phyloP scores from a whole-genome alignment of 2,888 invertebrate species.

The Boloria euphrosyne region DNA sequence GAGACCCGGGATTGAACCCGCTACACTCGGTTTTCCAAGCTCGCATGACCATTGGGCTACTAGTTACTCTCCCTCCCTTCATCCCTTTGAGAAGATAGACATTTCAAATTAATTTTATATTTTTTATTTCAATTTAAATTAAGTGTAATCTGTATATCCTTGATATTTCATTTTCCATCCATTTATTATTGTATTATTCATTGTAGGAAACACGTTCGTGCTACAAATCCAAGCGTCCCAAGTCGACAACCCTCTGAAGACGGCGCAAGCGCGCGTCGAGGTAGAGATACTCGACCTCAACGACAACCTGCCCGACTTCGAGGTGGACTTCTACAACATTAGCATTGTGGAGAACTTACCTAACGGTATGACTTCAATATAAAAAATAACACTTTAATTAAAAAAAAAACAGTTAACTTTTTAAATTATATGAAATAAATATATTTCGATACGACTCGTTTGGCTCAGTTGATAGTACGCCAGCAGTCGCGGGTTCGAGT shows the following conservation, averaged over 20 bases:
- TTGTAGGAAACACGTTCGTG: constrained; percentile 85
- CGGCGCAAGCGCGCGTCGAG: constrained; percentile 88
- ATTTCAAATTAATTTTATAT: too few species aligned
- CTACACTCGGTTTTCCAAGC: too few species aligned
- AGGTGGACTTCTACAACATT: constrained; percentile 94
- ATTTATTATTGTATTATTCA: constrained; percentile 3
- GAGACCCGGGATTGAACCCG: too few species aligned
- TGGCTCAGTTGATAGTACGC: too few species aligned
- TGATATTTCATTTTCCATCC: too few species aligned
- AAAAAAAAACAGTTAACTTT: too few species aligned
- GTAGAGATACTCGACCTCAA: constrained; percentile 89
- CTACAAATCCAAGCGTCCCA: constrained; percentile 91
- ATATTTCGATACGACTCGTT: too few species aligned
- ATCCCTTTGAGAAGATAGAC: too few species aligned
- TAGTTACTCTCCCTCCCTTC: too few species aligned
- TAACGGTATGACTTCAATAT: constrained; percentile 81
- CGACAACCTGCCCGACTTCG: constrained; percentile 93
- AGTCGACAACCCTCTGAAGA: constrained; percentile 89
- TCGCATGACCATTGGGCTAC: too few species aligned
- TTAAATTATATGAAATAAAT: neutral
- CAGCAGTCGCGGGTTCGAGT: too few species aligned
- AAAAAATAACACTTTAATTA: too few species aligned
- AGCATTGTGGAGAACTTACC: constrained; percentile 96
- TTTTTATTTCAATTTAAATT: neutral
- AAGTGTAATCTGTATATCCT: neutral